Conservation (phyloP, 2,888 invertebrate species). For the Mythimna albipuncta region DNA sequence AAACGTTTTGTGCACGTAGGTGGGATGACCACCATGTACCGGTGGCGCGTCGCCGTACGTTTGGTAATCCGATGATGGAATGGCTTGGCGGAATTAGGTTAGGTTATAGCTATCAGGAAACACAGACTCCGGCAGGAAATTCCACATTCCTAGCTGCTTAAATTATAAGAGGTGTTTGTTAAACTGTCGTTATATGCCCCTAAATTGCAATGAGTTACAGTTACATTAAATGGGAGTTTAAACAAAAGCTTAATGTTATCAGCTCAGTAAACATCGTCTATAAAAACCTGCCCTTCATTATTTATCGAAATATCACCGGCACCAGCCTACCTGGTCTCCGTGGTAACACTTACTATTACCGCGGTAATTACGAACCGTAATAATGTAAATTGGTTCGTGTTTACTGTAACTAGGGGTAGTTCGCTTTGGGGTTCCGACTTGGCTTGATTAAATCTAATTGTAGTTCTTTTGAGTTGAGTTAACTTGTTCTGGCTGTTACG, state of each 20-base stretch:
- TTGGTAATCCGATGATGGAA: too few species aligned
- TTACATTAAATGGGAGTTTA: too few species aligned
- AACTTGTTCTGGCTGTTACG: conserved; percentile 3
- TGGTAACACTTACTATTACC: conserved; percentile 66
- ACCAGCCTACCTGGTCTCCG: conserved; percentile 59
- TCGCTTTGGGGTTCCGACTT: conserved; percentile 60
- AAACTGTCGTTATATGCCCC: too few species aligned
- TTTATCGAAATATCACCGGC: conserved; percentile 57
- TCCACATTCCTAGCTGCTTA: too few species aligned
- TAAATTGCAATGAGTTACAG: too few species aligned
- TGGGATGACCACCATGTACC: too few species aligned
- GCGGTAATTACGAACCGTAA: conserved; percentile 64
- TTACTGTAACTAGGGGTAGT: conserved; percentile 65
- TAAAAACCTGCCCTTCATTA: conserved; percentile 27
- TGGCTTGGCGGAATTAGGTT: too few species aligned
- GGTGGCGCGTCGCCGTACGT: too few species aligned
- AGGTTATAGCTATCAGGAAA: too few species aligned
- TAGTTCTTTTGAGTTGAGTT: conserved; percentile 43
- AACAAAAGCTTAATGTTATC: conserved; percentile 4
- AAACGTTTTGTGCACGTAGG: too few species aligned
- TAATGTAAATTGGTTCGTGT: conserved; percentile 70
- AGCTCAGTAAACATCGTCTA: conserved; percentile 6
- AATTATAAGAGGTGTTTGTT: too few species aligned
- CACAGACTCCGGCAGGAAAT: too few species aligned
- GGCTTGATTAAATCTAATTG: conserved; percentile 57